Percentiles rank a stretch among this genome's conserved stretches.
These are phyloP conservation scores for Heliopora coerulea DNA, from an alignment of 92 coral and sea anemone species.

Conservation along the genomic window DNA sequence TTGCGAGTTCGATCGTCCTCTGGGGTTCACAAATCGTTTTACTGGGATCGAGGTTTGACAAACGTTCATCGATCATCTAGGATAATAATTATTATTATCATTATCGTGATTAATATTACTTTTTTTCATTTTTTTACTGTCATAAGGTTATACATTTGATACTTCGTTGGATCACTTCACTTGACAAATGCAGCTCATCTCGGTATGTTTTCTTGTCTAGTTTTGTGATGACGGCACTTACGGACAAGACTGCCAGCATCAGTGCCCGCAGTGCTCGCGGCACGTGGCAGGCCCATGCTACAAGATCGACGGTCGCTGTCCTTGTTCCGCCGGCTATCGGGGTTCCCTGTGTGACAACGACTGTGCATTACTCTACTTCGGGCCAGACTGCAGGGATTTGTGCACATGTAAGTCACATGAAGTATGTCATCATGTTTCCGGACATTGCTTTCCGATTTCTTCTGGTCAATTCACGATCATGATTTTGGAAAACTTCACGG, in stretches of 20 bases:
- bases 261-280: slow-evolving; percentile 79
- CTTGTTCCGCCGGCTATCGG: slow-evolving; percentile 80
- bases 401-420: slow-evolving; percentile 56
- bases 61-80: too few relatives aligned
- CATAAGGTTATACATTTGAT: too few relatives aligned
- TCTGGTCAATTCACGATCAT: slow-evolving; percentile 61
- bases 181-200: too few relatives aligned
- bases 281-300: slow-evolving; percentile 82
- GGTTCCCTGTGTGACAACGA: slow-evolving; percentile 83
- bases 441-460: slow-evolving; percentile 61
- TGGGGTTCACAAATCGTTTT: too few relatives aligned
- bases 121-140: too few relatives aligned
- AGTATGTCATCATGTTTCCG: slow-evolving; percentile 83
- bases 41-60: too few relatives aligned
- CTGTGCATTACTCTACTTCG: slow-evolving; percentile 62
- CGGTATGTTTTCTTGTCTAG: slow-evolving; percentile 47
- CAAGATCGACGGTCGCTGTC: slow-evolving; percentile 86
- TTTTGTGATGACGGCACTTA: slow-evolving; percentile 81
- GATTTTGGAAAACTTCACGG: slow-evolving; percentile 48
- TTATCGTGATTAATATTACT: too few relatives aligned
- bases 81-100: too few relatives aligned
- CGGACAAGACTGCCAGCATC: slow-evolving; percentile 65
- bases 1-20: too few relatives aligned
- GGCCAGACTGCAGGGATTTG: slow-evolving; percentile 52
- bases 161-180: too few relatives aligned